Conservation (phyloP, 2,797 vertebrate genomes). For the Borostomias antarcticus region DNA sequence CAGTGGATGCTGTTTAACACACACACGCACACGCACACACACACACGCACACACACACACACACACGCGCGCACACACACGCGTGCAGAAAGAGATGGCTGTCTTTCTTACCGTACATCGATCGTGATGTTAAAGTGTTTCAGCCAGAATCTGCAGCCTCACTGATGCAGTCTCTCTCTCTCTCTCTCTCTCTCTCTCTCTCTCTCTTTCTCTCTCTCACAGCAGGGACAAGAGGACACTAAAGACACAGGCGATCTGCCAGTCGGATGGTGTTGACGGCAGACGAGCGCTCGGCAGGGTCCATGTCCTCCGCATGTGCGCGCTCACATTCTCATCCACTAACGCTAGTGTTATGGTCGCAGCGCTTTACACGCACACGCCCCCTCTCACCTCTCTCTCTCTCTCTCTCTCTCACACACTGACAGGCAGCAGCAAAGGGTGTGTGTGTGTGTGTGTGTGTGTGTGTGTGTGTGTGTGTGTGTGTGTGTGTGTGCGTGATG, state of each 20-base stretch:
- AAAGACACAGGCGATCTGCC: not conserved
- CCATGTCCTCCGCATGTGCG: slow-evolving; percentile 66
- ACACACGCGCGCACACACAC: slow-evolving; percentile 32
- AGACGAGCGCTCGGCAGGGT: slow-evolving; percentile 39
- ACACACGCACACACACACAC: slow-evolving; percentile 31
- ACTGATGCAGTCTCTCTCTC: slow-evolving; percentile 60
- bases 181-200: slow-evolving; percentile 47
- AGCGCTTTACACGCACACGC: slow-evolving; percentile 42
- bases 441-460: slow-evolving; percentile 52
- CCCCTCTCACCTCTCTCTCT: slow-evolving; percentile 34
- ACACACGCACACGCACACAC: slow-evolving; percentile 9
- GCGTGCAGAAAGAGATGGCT: slow-evolving; percentile 10
- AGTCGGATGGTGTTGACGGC: not conserved
- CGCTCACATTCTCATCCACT: slow-evolving; percentile 56
- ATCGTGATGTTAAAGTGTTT: slow-evolving; percentile 63
- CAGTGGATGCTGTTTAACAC: not conserved
- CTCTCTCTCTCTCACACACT: slow-evolving; percentile 15
- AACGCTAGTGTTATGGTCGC: slow-evolving; percentile 63
- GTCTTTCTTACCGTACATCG: slow-evolving; percentile 82
- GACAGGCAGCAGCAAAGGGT: slow-evolving; percentile 56
- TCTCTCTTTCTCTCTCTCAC: slow-evolving; percentile 34
- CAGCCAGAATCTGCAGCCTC: slow-evolving; percentile 52
- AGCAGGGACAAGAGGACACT: not conserved
- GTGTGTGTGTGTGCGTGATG: slow-evolving; percentile 64
- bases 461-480: slow-evolving; percentile 55